Evolutionary conservation across 2,888 invertebrate genomes (phyloP).

Genomic region (Hemicrepidius hirtus): DNA sequence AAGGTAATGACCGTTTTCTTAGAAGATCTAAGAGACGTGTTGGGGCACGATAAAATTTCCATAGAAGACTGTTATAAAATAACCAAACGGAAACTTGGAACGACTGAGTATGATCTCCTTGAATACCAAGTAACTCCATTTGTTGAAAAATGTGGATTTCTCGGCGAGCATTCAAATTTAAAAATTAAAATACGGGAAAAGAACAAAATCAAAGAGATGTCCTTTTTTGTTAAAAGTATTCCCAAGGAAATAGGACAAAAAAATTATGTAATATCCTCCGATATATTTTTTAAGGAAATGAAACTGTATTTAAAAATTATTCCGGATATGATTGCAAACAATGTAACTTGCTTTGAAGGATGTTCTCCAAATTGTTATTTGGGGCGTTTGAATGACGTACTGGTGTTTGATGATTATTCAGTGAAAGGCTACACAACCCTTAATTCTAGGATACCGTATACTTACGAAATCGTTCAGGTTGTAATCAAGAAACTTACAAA

Average conservation of each 20-base stretch:
- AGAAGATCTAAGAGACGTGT: constrained; percentile 28
- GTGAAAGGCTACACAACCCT: constrained; percentile 60
- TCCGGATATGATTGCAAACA: constrained; percentile 66
- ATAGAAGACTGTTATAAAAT: constrained; percentile 49
- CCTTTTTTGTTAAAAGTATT: constrained; percentile 77
- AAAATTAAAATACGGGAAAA: constrained; percentile 2
- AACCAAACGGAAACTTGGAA: constrained; percentile 29
- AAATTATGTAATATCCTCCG: constrained; percentile 55
- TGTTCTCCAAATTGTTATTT: constrained; percentile 68
- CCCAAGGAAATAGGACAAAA: constrained; percentile 74
- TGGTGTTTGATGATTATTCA: constrained; percentile 69
- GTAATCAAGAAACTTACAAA: constrained; percentile 59
- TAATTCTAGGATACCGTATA: constrained; percentile 52
- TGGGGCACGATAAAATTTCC: constrained; percentile 44
- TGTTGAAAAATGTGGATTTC: constrained; percentile 6
- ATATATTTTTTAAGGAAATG: constrained; percentile 74
- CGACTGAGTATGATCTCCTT: constrained; percentile 40
- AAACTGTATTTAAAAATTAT: constrained; percentile 71
- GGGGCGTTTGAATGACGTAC: constrained; percentile 59
- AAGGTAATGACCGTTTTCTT: neutral
- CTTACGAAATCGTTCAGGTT: constrained; percentile 56
- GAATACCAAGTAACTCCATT: constrained; percentile 46
- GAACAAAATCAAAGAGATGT: constrained; percentile 52
- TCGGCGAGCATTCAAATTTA: constrained; percentile 4
- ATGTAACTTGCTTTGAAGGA: constrained; percentile 57